These are phyloP conservation scores for Chascanopsetta lugubris DNA, from an alignment of 2,113 vertebrate species.

Conservation along the genomic window DNA sequence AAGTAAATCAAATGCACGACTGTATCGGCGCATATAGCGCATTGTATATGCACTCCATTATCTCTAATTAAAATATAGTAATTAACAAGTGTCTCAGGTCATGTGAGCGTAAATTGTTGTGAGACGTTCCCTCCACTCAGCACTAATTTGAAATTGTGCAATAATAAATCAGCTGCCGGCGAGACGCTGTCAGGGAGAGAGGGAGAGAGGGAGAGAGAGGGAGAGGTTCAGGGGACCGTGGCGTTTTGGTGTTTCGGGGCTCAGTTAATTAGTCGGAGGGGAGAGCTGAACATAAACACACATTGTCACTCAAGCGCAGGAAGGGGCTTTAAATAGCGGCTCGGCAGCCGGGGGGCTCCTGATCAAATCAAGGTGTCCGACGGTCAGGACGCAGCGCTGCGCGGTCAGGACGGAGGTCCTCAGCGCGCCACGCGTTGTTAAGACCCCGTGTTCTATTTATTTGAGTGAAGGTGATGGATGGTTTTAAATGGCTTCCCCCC, in stretches of 20 bases:
- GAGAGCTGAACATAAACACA: constrained; percentile 68
- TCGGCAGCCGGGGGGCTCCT: constrained; percentile 31
- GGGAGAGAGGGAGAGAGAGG: constrained; percentile 50
- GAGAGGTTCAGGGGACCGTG: constrained; percentile 49
- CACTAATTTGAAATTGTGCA: constrained; percentile 67
- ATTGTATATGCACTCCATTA: constrained; percentile 38
- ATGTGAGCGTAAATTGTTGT: constrained; percentile 63
- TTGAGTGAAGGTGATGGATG: not conserved
- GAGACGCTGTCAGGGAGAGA: too few species aligned
- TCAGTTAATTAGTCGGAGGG: constrained; percentile 71
- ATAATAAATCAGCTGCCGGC: constrained; percentile 68
- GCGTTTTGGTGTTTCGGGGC: constrained; percentile 60
- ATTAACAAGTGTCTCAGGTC: constrained; percentile 67
- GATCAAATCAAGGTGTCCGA: constrained; percentile 44
- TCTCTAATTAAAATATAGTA: constrained; percentile 64
- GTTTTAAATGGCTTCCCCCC: not conserved
- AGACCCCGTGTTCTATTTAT: not conserved
- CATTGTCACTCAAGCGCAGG: constrained; percentile 51
- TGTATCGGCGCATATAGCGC: not conserved
- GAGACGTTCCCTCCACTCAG: constrained; percentile 50
- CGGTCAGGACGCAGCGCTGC: not conserved
- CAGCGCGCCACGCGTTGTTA: not conserved
- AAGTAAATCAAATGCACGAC: constrained; percentile 23
- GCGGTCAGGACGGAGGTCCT: not conserved
- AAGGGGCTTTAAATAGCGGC: constrained; percentile 56